phyloP scores from a whole-genome alignment of 2,113 vertebrate species.

The Phalacrocorax brasilianus region DNA sequence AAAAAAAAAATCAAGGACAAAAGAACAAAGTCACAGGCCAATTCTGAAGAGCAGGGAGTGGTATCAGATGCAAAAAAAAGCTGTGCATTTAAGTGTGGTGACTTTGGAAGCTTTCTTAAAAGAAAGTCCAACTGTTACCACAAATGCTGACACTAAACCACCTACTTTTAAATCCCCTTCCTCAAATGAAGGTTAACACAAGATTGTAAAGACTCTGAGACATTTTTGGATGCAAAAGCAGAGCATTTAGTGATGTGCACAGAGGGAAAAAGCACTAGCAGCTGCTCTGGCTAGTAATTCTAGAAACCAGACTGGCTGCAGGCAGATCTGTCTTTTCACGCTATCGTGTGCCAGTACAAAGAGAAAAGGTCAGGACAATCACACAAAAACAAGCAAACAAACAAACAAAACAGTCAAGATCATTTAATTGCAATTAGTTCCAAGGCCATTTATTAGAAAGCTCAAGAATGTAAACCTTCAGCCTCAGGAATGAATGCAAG shows the following conservation, averaged over 20 bases:
- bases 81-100: neutral
- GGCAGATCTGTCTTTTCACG: neutral
- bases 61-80: neutral
- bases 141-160: neutral
- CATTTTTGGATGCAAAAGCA: neutral
- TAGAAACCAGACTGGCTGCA: neutral
- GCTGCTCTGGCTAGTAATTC: neutral
- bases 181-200: neutral
- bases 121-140: neutral
- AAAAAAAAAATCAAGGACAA: neutral
- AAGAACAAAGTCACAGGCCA: conserved; percentile 14
- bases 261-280: neutral
- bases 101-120: neutral
- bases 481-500: neutral
- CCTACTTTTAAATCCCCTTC: neutral
- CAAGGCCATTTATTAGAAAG: neutral
- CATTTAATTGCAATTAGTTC: neutral
- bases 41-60: neutral
- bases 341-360: neutral
- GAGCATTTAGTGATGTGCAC: neutral
- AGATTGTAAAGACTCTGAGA: neutral
- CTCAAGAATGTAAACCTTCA: neutral
- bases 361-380: neutral
- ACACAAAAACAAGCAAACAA: neutral
- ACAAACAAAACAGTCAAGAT: neutral